Percentiles rank a stretch among this genome's conserved stretches.
Evolutionary conservation across 2,113 vertebrate genomes (phyloP).

Genomic region (Leptodactylus fuscus): DNA sequence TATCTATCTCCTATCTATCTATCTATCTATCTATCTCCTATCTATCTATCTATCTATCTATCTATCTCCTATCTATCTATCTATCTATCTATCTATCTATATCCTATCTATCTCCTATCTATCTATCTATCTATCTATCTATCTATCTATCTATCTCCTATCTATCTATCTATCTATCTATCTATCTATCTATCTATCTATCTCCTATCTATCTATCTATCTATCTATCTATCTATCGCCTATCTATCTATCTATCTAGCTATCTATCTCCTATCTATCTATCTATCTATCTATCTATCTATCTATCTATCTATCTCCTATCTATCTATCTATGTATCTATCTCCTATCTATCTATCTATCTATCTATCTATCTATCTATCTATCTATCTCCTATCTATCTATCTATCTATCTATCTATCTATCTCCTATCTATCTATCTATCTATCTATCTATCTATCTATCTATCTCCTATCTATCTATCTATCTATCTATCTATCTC

Average conservation of each 20-base stretch:
- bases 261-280: constrained; percentile 8
- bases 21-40: background rate
- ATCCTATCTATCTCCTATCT: background rate
- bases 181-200: constrained; percentile 25
- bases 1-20: background rate
- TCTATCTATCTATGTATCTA: constrained; percentile 16
- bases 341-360: constrained; percentile 10
- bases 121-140: background rate
- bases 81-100: background rate
- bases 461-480: background rate
- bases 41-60: background rate
- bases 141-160: background rate
- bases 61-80: background rate
- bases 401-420: background rate
- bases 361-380: constrained; percentile 19
- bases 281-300: background rate
- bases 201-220: background rate
- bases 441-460: background rate
- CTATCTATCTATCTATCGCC: too few species aligned
- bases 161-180: background rate
- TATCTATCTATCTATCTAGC: background rate
- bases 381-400: too few species aligned
- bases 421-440: background rate
- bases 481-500: background rate
- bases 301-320: background rate